phyloP scores from a whole-genome alignment of 1,140 invertebrate genomes.

The Steinernema khuongi region DNA sequence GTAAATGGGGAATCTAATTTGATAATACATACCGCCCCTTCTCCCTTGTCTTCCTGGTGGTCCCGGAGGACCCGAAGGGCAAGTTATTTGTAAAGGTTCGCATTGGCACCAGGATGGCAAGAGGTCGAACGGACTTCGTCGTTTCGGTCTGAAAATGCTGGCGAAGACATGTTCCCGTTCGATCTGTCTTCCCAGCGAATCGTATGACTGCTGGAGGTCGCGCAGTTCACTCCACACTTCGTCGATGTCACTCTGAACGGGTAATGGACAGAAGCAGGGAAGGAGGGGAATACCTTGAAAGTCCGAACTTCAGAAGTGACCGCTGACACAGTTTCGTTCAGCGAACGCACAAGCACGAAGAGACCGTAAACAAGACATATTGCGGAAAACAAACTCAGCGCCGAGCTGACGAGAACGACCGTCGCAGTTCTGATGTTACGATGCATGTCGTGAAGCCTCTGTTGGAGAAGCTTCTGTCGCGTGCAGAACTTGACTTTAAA shows the following conservation, averaged over 20 bases:
- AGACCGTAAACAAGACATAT: neutral
- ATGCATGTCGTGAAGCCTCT: neutral
- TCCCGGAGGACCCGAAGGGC: neutral
- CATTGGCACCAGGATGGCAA: neutral
- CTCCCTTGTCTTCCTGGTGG: neutral
- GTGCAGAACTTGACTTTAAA: constrained; percentile 9
- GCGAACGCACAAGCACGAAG: neutral
- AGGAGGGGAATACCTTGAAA: neutral
- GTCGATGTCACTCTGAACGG: neutral
- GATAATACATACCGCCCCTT: neutral
- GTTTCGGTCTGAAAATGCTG: constrained; percentile 1
- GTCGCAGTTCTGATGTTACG: neutral
- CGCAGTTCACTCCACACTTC: neutral
- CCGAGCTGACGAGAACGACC: neutral
- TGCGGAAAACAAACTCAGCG: neutral
- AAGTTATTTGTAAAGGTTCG: neutral
- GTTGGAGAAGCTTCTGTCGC: neutral
- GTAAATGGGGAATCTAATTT: neutral
- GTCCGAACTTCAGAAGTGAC: neutral
- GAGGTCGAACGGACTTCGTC: neutral
- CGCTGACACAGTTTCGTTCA: neutral
- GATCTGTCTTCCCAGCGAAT: neutral
- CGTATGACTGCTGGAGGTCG: neutral
- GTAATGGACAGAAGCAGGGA: neutral
- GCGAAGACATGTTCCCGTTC: neutral